Evolutionary conservation across 2,113 vertebrate species (phyloP).

Genomic region (Atractosteus spatula): DNA sequence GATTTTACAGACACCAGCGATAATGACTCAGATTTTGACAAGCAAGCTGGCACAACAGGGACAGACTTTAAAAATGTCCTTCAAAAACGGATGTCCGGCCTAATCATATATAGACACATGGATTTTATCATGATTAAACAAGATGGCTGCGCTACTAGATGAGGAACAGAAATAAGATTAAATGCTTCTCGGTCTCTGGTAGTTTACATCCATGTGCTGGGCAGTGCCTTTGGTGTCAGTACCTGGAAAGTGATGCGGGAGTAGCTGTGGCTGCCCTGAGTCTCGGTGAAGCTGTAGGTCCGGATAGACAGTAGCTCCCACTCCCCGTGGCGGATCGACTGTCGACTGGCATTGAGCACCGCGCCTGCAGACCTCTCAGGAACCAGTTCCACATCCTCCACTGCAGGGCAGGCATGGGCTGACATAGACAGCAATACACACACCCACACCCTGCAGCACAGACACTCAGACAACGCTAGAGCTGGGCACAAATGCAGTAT

Average conservation of each 20-base stretch:
- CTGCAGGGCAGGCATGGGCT: conserved; percentile 4
- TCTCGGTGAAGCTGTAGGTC: conserved; percentile 10
- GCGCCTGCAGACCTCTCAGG: neutral
- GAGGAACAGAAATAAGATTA: too few relatives aligned
- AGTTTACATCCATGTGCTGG: neutral
- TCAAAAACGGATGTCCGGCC: too few relatives aligned
- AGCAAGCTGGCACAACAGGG: too few relatives aligned
- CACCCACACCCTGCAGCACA: conserved; percentile 3
- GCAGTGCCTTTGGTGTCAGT: neutral
- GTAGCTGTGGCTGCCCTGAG: conserved; percentile 1
- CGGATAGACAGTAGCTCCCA: conserved; percentile 22
- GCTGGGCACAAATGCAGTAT: too few relatives aligned
- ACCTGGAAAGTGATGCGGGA: conserved; percentile 29
- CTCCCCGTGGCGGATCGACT: conserved; percentile 13
- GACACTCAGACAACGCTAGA: neutral
- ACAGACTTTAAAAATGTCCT: too few relatives aligned
- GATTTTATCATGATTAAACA: too few relatives aligned
- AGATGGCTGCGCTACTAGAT: too few relatives aligned
- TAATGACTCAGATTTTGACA: too few relatives aligned
- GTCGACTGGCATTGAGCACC: neutral
- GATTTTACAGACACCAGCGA: too few relatives aligned
- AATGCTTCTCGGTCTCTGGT: neutral
- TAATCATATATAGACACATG: too few relatives aligned
- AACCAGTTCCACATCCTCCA: conserved; percentile 18
- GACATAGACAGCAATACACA: neutral